These are phyloP conservation scores for Danaus plexippus DNA, from an alignment of 1,140 invertebrate species.

Conservation along the genomic window DNA sequence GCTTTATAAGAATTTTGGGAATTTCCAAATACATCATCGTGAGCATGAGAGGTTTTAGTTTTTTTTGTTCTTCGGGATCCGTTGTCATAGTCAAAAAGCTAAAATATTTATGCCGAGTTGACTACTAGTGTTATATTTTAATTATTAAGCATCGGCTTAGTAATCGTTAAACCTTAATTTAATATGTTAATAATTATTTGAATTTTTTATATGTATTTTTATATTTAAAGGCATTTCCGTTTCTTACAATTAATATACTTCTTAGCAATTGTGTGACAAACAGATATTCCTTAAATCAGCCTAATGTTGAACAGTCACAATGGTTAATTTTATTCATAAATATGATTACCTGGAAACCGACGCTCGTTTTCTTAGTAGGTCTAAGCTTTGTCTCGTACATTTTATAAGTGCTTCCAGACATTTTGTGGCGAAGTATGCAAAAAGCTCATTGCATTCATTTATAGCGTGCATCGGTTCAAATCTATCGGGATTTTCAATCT, in stretches of 20 bases:
- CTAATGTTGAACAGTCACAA: neutral
- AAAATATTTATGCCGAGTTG: slow-evolving; percentile 15
- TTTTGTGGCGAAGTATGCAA: slow-evolving; percentile 81
- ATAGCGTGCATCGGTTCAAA: slow-evolving; percentile 75
- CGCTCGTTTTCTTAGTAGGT: slow-evolving; percentile 75
- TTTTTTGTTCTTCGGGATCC: slow-evolving; percentile 56
- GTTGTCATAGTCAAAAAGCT: slow-evolving; percentile 59
- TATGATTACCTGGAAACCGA: slow-evolving; percentile 68
- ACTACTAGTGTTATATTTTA: too few species aligned
- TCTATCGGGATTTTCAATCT: slow-evolving; percentile 73
- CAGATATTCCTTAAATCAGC: too few species aligned
- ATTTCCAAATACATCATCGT: slow-evolving; percentile 76
- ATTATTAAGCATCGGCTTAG: too few species aligned
- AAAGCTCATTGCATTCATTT: slow-evolving; percentile 82
- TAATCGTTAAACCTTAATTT: too few species aligned
- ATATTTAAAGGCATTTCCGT: too few species aligned
- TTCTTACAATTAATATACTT: too few species aligned
- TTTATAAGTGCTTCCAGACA: slow-evolving; percentile 79
- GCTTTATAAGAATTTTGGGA: slow-evolving; percentile 74
- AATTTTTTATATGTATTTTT: too few species aligned
- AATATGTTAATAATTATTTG: too few species aligned
- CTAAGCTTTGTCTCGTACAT: slow-evolving; percentile 78
- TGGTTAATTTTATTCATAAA: slow-evolving; percentile 3
- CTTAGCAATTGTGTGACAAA: too few species aligned
- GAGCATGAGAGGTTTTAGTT: slow-evolving; percentile 71